phyloP scores from a whole-genome alignment of 1,140 invertebrate genomes.

The Drosophila tsacasi region DNA sequence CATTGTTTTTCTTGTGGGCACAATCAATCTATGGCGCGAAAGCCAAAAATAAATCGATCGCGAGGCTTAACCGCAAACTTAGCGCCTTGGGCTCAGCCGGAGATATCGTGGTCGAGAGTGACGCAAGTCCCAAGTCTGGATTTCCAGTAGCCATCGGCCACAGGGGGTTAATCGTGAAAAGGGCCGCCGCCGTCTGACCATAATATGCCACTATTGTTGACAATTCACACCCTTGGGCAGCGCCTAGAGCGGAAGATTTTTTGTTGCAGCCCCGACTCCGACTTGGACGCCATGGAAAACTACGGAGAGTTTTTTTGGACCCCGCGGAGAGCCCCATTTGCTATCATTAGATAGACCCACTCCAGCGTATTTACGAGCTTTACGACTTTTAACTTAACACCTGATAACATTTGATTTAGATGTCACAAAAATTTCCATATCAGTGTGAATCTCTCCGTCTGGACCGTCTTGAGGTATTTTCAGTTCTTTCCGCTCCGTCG shows the following conservation, averaged over 20 bases:
- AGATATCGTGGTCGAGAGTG: conserved; percentile 63
- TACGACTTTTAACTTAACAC: conserved; percentile 76
- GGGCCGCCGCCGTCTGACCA: conserved; percentile 23
- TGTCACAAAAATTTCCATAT: conserved; percentile 77
- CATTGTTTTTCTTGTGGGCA: conserved; percentile 43
- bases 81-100: conserved; percentile 47
- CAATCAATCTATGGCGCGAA: conserved; percentile 62
- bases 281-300: conserved; percentile 58
- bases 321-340: conserved; percentile 33
- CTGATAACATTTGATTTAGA: conserved; percentile 78
- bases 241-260: conserved; percentile 56
- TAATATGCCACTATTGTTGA: conserved; percentile 26
- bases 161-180: conserved; percentile 47
- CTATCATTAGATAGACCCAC: conserved; percentile 31
- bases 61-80: conserved; percentile 49
- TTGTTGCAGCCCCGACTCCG: conserved; percentile 13
- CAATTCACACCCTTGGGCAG: conserved; percentile 44
- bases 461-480: conserved; percentile 7
- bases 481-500: conserved; percentile 17
- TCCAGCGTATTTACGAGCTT: conserved; percentile 54
- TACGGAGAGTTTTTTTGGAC: conserved; percentile 46
- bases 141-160: conserved; percentile 13
- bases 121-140: conserved; percentile 66
- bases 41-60: conserved; percentile 69
- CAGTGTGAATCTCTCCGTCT: conserved; percentile 41